These are phyloP conservation scores for Popillia japonica DNA, from an alignment of 1,140 invertebrate species.

Conservation along the genomic window DNA sequence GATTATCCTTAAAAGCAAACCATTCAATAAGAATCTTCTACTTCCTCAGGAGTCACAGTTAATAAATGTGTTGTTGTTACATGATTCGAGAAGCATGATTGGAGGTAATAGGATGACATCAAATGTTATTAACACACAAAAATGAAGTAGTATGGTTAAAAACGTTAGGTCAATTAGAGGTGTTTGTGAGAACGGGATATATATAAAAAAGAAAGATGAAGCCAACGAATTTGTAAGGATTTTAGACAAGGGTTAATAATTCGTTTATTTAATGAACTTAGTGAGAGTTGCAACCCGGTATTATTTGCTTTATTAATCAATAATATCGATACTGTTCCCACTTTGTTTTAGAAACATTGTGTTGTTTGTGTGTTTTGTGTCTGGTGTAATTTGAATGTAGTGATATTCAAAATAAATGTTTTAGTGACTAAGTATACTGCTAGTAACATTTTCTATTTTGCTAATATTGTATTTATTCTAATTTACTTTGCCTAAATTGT, in stretches of 20 bases:
- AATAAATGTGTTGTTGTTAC: slow-evolving; percentile 36
- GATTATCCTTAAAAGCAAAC: slow-evolving; percentile 66
- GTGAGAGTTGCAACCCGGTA: slow-evolving; percentile 6
- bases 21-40: slow-evolving; percentile 4
- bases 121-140: slow-evolving; percentile 29
- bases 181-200: background rate
- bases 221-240: background rate
- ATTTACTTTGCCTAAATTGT: background rate
- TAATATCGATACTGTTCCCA: slow-evolving; percentile 26
- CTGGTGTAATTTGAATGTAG: background rate
- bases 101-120: slow-evolving; percentile 9
- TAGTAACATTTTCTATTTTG: background rate
- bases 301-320: slow-evolving; percentile 23
- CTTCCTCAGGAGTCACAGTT: slow-evolving; percentile 50
- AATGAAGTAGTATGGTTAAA: slow-evolving; percentile 23
- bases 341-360: slow-evolving; percentile 25
- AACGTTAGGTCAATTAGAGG: background rate
- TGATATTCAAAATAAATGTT: background rate
- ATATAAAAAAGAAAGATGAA: slow-evolving; percentile 1
- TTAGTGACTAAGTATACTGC: background rate
- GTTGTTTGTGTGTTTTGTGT: slow-evolving; percentile 17
- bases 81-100: background rate
- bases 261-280: slow-evolving; percentile 23
- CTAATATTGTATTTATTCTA: background rate
- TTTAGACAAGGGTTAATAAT: slow-evolving; percentile 1